Base-by-base conservation (phyloP, 2,888 invertebrate species). In the Polia nebulosa region DNA sequence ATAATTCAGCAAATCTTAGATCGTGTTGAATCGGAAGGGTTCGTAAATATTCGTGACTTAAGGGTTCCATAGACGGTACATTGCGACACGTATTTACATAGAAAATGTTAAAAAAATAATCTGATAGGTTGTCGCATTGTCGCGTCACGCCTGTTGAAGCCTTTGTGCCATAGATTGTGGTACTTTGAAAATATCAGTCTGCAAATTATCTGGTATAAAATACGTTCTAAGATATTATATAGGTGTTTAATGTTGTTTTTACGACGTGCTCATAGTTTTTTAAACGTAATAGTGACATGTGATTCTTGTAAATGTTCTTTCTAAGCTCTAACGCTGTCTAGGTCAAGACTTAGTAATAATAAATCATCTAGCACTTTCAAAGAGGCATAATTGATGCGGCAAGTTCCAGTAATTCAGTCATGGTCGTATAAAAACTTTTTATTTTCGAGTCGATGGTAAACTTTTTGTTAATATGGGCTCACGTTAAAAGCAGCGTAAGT, bases 1-100 rank as follows among this genome's bases (percentile, higher is more conserved):
- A 70, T 76, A 66, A 66, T 63, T 80, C 39, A 65, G 29, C 5
- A 44, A 76, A 55, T 59, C 34, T 65, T 49, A 39, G 29, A 3
- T 78, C 53, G 44, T 47, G 49, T 45, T n/a, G 47, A 22, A 39
- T 55, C 53, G 57, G 36, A 4, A n/a, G 61, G 3, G n/a, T 52
- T 70, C 57, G 76, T 47, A 13, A 34, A 34, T 69, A 25, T 27
- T 76, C 52, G 39, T 32, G 29, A 17, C 3, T 32, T 47, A 13
- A 25, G 8, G 15, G n/a, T n/a, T n/a, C n/a, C n/a, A n/a, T n/a
- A n/a, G n/a, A n/a, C n/a, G n/a, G n/a, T n/a, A 36, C 5, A 36
- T 3, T 15, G 13, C 0, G 36, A 36, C 15, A 5, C 36, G 15
- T 36, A 15, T 36, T 36, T 36, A 36, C 4, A 36, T 36, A 36